Evolutionary conservation across 2,797 vertebrate species (phyloP).

Genomic region (Lemur catta): DNA sequence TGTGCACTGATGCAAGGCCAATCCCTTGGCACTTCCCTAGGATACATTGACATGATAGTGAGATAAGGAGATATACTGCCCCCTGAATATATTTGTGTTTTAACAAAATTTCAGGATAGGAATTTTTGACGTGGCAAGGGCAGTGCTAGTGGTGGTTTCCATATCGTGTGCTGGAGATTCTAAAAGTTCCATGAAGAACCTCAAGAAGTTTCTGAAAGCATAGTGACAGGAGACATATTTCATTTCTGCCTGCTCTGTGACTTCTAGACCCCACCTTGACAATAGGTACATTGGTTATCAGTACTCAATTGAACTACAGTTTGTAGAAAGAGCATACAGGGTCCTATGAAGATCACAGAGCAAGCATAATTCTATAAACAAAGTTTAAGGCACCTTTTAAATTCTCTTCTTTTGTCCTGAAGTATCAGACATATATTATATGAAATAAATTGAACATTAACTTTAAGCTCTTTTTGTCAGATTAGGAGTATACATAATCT

Average conservation of each 20-base stretch:
- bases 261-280: neutral
- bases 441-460: slow-evolving; percentile 34
- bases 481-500: slow-evolving; percentile 11
- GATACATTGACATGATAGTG: neutral
- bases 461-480: slow-evolving; percentile 43
- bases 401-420: neutral
- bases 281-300: neutral
- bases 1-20: neutral
- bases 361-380: neutral
- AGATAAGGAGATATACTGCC: neutral
- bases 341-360: neutral
- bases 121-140: neutral
- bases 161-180: neutral
- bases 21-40: neutral
- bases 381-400: slow-evolving; percentile 6
- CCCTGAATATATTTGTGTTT: neutral
- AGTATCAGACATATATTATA: neutral
- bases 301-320: neutral
- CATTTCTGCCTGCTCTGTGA: neutral
- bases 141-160: neutral
- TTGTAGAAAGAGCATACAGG: neutral
- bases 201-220: neutral
- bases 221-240: neutral
- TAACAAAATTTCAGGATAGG: neutral
- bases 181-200: neutral